A percentile compares a stretch with the other conserved stretches of the same genome.
Conservation (phyloP, 2,113 vertebrate species). For the Ovibos moschatus region DNA sequence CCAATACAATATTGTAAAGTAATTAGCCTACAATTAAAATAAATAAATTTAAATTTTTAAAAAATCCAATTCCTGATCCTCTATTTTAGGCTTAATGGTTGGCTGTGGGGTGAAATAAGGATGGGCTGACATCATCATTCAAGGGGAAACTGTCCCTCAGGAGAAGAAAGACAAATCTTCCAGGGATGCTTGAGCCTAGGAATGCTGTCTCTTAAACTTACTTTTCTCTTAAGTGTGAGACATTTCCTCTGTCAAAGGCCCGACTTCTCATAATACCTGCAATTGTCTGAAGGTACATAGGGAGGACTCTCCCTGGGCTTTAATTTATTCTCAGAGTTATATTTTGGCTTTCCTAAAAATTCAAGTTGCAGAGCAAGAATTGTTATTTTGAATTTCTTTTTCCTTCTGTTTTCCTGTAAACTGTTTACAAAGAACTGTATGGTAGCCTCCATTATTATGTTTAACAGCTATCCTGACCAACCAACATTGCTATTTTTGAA, state of each 20-base stretch:
- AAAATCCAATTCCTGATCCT: not conserved
- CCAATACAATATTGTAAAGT: no score
- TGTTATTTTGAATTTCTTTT: not conserved
- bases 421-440: not conserved
- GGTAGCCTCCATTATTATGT: not conserved
- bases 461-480: not conserved
- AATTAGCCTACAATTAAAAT: no score
- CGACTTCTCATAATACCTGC: no score
- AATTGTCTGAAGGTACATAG: not conserved
- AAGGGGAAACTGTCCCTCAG: not conserved
- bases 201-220: not conserved
- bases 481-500: not conserved
- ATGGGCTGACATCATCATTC: not conserved
- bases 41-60: no score
- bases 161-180: not conserved
- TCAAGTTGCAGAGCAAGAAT: not conserved
- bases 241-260: not conserved
- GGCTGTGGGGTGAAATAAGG: not conserved
- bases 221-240: not conserved
- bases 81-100: not conserved
- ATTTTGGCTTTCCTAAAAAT: not conserved
- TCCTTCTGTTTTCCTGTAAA: not conserved
- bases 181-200: not conserved
- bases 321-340: not conserved
- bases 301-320: not conserved